Conservation (phyloP, 1,140 invertebrate genomes). For the Drosophila ficusphila region DNA sequence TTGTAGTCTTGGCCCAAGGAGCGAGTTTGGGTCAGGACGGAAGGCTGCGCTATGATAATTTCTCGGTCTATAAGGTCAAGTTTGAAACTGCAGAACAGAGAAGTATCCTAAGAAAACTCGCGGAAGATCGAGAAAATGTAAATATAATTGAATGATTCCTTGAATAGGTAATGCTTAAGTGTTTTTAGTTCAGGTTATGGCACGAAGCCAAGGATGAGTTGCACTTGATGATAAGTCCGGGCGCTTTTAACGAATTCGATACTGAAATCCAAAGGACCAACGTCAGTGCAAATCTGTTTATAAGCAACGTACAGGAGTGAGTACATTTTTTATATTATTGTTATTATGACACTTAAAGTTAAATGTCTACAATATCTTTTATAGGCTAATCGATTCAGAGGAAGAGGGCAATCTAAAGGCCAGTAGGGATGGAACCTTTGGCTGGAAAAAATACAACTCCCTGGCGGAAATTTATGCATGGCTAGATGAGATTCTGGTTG, state of each 20-base stretch:
- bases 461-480: constrained; percentile 84
- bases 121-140: constrained; percentile 29
- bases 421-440: constrained; percentile 31
- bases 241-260: constrained; percentile 14
- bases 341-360: no score
- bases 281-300: constrained; percentile 42
- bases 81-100: constrained; percentile 38
- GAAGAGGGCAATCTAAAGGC: constrained; percentile 1
- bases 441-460: constrained; percentile 84
- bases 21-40: constrained; percentile 13
- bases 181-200: constrained; percentile 65
- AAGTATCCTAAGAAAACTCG: constrained; percentile 26
- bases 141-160: no score
- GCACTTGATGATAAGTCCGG: constrained; percentile 60
- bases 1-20: background rate
- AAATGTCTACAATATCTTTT: no score
- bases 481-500: constrained; percentile 81
- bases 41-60: constrained; percentile 64
- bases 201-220: constrained; percentile 40
- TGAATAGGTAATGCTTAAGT: no score
- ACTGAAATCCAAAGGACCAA: constrained; percentile 6
- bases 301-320: constrained; percentile 68
- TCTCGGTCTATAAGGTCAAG: constrained; percentile 56
- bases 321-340: no score
- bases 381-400: constrained; percentile 45